Evolutionary conservation across 1,140 invertebrate genomes (phyloP), one percentile per base, ranked within the genome.

Genomic region (Zaprionus tsacasi): DNA sequence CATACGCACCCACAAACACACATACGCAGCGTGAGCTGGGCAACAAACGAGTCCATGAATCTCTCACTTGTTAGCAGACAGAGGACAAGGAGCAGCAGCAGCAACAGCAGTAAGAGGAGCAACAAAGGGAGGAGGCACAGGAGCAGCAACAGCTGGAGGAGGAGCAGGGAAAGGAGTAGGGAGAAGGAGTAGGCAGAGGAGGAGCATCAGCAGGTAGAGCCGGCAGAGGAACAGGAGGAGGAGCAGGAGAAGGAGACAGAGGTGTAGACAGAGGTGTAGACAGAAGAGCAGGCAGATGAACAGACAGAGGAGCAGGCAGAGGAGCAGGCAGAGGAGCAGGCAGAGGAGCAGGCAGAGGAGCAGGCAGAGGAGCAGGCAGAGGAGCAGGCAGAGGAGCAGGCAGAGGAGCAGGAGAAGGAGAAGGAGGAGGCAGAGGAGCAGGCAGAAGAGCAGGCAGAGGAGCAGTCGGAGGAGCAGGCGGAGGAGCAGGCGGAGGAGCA

Each of bases 21-120:
- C 67, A 75, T 36, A 21, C 61, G 57, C 7, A 52, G 35, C 38
- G 30, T 40, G 40, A 7, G 67, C 69, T 52, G 75, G 52, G 48
- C 70, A 60, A 66, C 77, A 76, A 65, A 70, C 33, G 61, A 79
- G 72, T 71, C 68, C 57, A 52, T 77, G 79, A 76, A 66, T 72
- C 61, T 72, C 61, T 73, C 65, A 87, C 68, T 85, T 79, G 82
- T 87, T 86, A 79, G 73, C 77, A 72, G 43, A 30, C 69, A 45
- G 21, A n/a, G n/a, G 40, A 21, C 21, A 45, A 13, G 25, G 11
- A 40, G 52, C 8, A 43, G 35, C 12, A 36, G 15, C 13, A 3
- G 48, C 1, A 15, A 17, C 12, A 36, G 15, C 13, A 3, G 48
- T 0, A 15, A 17, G 43, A 7, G 15, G n/a, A 8, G 45, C 15